Percentiles rank a stretch among this genome's conserved stretches.
Conservation (phyloP, 2,797 vertebrate genomes). For the Sciurus vulgaris region DNA sequence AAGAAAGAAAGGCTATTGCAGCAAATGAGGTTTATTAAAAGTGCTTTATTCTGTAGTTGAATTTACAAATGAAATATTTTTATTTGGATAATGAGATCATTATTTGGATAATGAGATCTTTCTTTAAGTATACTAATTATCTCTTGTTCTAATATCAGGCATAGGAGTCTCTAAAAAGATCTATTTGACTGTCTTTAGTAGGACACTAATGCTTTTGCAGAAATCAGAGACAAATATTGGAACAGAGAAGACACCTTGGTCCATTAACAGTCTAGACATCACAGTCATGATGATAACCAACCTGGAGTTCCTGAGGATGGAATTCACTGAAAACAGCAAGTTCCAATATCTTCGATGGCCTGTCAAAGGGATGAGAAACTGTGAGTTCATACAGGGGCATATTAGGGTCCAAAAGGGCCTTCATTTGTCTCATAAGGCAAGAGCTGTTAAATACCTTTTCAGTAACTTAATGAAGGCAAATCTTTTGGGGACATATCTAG, state of each 20-base stretch:
- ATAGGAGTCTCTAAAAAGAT: background rate
- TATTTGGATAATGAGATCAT: conserved; percentile 10
- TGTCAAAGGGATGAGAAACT: background rate
- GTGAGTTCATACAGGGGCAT: background rate
- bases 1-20: background rate
- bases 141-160: background rate
- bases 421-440: background rate
- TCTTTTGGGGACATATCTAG: background rate
- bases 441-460: conserved; percentile 7
- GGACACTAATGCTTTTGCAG: background rate
- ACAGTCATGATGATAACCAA: background rate
- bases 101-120: conserved; percentile 26
- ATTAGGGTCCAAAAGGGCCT: background rate
- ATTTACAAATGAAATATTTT: conserved; percentile 42
- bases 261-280: background rate
- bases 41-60: conserved; percentile 22
- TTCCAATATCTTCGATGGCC: background rate
- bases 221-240: background rate
- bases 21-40: conserved; percentile 12
- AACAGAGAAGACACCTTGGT: background rate
- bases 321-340: background rate
- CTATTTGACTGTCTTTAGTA: background rate
- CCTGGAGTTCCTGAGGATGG: background rate
- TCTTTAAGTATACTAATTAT: background rate
- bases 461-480: conserved; percentile 10